phyloP scores from a whole-genome alignment of 1,140 invertebrate genomes.

The Penaeus vannamei region DNA sequence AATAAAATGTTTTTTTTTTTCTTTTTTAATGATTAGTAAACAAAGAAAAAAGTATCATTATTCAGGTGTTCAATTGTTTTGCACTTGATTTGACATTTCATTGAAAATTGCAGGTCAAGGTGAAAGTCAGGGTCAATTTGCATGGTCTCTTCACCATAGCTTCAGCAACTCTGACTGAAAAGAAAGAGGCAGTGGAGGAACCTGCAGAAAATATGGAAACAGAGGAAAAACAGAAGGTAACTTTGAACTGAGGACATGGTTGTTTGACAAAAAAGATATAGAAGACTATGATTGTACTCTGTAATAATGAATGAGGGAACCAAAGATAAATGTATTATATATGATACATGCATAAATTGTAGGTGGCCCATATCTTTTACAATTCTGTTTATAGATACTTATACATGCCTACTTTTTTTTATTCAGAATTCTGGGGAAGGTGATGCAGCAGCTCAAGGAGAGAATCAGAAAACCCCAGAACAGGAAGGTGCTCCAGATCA shows the following conservation, averaged over 20 bases:
- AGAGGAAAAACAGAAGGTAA: slow-evolving; percentile 71
- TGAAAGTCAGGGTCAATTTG: slow-evolving; percentile 93
- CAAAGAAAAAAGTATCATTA: too few species aligned
- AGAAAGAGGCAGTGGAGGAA: slow-evolving; percentile 74
- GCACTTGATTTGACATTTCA: too few species aligned
- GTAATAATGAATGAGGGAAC: not conserved
- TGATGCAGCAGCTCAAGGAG: slow-evolving; percentile 44
- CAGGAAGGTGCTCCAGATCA: slow-evolving; percentile 60
- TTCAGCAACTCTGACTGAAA: slow-evolving; percentile 89
- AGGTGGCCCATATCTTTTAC: too few species aligned
- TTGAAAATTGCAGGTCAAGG: slow-evolving; percentile 79
- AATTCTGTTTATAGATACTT: too few species aligned
- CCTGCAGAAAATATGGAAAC: slow-evolving; percentile 73
- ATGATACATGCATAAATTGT: too few species aligned
- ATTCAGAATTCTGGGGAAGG: slow-evolving; percentile 39
- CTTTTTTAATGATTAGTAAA: too few species aligned
- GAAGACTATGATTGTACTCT: not conserved
- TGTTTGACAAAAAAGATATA: too few species aligned
- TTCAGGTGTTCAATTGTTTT: too few species aligned
- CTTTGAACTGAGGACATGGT: not conserved
- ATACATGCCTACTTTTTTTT: too few species aligned
- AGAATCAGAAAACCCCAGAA: slow-evolving; percentile 59
- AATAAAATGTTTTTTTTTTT: too few species aligned
- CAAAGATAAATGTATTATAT: too few species aligned
- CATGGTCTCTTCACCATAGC: slow-evolving; percentile 92